Conservation (phyloP, 1,140 invertebrate genomes). For the Magallana gigas region DNA sequence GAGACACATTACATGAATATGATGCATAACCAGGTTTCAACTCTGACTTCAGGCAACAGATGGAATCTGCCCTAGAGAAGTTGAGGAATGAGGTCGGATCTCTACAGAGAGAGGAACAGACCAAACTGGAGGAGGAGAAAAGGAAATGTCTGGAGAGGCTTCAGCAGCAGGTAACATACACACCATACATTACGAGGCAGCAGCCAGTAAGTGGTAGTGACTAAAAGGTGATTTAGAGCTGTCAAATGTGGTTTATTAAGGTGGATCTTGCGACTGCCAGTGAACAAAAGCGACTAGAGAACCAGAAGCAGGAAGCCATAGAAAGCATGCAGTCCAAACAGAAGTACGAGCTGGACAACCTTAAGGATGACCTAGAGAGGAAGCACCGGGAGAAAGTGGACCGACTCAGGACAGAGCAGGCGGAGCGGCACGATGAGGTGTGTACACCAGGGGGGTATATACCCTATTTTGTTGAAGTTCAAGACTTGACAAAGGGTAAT, state of each 20-base stretch:
- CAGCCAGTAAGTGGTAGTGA: too few relatives aligned
- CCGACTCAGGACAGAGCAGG: constrained; percentile 60
- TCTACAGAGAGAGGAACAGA: constrained; percentile 69
- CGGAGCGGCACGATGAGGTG: constrained; percentile 63
- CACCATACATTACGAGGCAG: background rate
- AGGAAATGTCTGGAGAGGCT: constrained; percentile 67
- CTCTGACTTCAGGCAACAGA: constrained; percentile 59
- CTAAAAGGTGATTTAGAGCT: too few relatives aligned
- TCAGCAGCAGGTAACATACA: constrained; percentile 62
- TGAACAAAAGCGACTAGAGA: constrained; percentile 69
- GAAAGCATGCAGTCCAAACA: constrained; percentile 63
- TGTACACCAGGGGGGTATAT: too few relatives aligned
- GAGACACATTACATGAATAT: too few relatives aligned
- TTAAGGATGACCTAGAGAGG: constrained; percentile 67
- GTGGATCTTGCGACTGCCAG: constrained; percentile 67
- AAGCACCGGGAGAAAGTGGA: constrained; percentile 70
- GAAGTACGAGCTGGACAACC: constrained; percentile 62
- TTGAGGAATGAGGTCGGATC: constrained; percentile 67
- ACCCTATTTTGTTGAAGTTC: too few relatives aligned
- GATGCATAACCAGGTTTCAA: too few relatives aligned
- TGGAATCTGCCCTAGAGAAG: constrained; percentile 63
- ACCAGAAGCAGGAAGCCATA: constrained; percentile 63
- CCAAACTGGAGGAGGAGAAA: constrained; percentile 70
- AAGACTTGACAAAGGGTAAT: too few relatives aligned
- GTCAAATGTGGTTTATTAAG: constrained; percentile 49